These are phyloP conservation scores for Leistus spinibarbis DNA, from an alignment of 2,888 invertebrate genomes.

Conservation along the genomic window DNA sequence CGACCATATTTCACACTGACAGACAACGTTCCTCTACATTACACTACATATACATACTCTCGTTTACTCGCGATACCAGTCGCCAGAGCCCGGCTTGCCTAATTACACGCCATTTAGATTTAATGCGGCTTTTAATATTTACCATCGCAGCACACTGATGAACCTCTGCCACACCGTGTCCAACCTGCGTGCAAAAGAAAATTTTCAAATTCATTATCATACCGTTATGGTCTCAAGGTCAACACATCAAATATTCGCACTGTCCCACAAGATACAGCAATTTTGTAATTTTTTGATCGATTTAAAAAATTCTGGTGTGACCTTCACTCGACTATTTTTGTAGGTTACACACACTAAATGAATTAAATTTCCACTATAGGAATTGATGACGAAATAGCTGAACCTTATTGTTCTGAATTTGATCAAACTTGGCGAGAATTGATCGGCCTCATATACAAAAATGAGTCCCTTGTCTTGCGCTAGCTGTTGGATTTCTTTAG, in stretches of 20 bases:
- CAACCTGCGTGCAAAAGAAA: neutral
- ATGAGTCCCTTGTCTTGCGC: neutral
- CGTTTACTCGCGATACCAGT: neutral
- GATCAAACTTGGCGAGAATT: too few relatives aligned
- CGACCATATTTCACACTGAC: conserved; percentile 16
- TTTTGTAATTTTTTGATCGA: too few relatives aligned
- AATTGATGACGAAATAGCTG: too few relatives aligned
- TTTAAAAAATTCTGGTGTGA: too few relatives aligned
- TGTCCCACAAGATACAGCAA: neutral
- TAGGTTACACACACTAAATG: too few relatives aligned
- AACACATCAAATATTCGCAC: too few relatives aligned
- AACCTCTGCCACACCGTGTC: neutral
- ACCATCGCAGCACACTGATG: neutral
- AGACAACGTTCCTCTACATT: neutral
- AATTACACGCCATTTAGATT: conserved; percentile 11
- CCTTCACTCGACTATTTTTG: too few relatives aligned
- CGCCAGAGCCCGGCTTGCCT: neutral
- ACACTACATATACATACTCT: neutral
- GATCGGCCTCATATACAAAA: neutral
- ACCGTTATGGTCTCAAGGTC: neutral
- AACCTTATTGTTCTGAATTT: too few relatives aligned
- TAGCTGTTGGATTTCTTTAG: neutral
- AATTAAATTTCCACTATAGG: too few relatives aligned
- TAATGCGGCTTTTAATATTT: conserved; percentile 23
- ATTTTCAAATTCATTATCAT: neutral